Conservation (phyloP, 2,113 vertebrate species). For the Nycticryphes semicollaris region DNA sequence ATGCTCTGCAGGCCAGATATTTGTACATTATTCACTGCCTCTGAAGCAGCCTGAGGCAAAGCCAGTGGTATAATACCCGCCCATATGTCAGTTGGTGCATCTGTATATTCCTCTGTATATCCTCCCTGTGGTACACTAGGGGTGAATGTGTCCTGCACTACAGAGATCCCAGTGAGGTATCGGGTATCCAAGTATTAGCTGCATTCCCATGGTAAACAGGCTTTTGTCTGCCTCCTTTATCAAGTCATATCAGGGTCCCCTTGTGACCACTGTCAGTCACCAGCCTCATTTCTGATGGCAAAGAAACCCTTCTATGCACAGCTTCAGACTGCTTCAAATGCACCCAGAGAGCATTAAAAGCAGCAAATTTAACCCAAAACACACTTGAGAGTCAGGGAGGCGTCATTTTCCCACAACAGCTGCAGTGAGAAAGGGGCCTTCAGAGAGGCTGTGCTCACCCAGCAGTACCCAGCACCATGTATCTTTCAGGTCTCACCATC, state of each 20-base stretch:
- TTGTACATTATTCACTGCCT: background rate
- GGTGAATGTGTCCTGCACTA: background rate
- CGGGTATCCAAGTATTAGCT: background rate
- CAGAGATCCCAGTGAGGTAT: background rate
- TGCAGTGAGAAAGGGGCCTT: background rate
- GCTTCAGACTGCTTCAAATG: background rate
- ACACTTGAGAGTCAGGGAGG: background rate
- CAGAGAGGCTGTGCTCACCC: background rate
- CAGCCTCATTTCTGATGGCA: background rate
- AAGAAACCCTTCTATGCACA: background rate
- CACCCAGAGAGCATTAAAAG: background rate
- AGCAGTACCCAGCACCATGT: background rate
- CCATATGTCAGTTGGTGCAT: fast-evolving
- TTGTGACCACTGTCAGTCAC: background rate
- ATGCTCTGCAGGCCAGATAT: background rate
- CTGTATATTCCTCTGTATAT: background rate
- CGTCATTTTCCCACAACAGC: background rate
- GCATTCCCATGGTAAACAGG: background rate
- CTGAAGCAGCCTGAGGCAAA: background rate
- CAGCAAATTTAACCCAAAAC: background rate
- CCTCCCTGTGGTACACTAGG: background rate
- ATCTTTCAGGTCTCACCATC: background rate
- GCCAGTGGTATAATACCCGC: background rate
- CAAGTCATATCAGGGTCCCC: background rate
- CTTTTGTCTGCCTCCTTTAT: background rate